Percentiles rank a stretch among this genome's conserved stretches.
These are phyloP conservation scores for Distichodus sexfasciatus DNA, from an alignment of 2,797 vertebrate genomes.

Conservation along the genomic window DNA sequence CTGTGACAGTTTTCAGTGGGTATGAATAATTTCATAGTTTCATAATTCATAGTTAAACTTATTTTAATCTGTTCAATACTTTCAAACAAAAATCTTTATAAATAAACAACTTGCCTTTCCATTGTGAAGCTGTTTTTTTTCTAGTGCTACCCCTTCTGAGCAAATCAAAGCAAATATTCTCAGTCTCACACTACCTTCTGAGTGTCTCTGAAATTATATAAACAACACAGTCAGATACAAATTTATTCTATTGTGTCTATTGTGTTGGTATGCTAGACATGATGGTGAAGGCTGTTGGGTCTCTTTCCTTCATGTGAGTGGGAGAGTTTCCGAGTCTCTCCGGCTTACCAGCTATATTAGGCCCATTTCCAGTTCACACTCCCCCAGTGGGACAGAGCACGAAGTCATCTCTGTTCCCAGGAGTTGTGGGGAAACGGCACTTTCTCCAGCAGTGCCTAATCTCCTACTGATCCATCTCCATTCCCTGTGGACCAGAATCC, in stretches of 20 bases:
- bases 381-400: conserved; percentile 12
- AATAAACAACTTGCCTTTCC: no score
- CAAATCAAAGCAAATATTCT: no score
- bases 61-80: no score
- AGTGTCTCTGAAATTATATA: no score
- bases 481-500: conserved; percentile 18
- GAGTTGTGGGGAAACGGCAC: conserved; percentile 10
- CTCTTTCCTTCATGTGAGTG: not conserved
- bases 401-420: conserved; percentile 1
- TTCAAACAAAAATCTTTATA: no score
- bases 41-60: no score
- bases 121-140: no score
- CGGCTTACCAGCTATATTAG: conserved; percentile 16
- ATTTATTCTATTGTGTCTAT: no score
- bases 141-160: no score
- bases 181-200: no score
- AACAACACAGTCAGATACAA: not conserved
- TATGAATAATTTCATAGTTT: no score
- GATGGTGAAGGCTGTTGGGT: not conserved
- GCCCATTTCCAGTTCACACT: conserved; percentile 21
- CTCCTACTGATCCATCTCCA: conserved; percentile 26
- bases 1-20: no score
- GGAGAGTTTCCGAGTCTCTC: not conserved
- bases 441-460: conserved; percentile 26
- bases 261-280: not conserved